Evolutionary conservation across 2,888 invertebrate genomes (phyloP).

Genomic region (Cremastinae sp.): DNA sequence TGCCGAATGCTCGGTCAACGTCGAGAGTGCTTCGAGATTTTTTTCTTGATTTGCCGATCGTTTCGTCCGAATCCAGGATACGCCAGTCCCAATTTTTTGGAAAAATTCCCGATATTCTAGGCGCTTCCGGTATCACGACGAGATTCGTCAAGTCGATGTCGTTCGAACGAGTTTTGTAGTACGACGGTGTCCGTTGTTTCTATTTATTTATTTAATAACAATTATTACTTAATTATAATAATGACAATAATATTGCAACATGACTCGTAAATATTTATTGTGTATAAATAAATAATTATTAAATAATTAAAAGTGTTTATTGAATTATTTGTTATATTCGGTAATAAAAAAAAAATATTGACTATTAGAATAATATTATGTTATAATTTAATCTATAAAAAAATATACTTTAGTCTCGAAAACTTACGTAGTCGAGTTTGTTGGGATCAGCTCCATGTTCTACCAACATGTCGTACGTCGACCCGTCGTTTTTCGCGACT

Average conservation of each 20-base stretch:
- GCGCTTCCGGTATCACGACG: slow-evolving; percentile 89
- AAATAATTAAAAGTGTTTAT: background rate
- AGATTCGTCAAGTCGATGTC: slow-evolving; percentile 89
- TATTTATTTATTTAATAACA: slow-evolving; percentile 79
- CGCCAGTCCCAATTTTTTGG: slow-evolving; percentile 88
- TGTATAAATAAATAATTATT: too few relatives aligned
- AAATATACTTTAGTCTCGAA: too few relatives aligned
- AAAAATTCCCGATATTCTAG: slow-evolving; percentile 87
- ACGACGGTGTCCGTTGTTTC: slow-evolving; percentile 91
- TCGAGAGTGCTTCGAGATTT: slow-evolving; percentile 80
- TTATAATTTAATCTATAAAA: too few relatives aligned
- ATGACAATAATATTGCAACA: too few relatives aligned
- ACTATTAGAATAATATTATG: too few relatives aligned
- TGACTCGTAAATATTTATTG: too few relatives aligned
- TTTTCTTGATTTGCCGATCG: slow-evolving; percentile 79
- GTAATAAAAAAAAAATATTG: too few relatives aligned
- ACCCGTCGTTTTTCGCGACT: slow-evolving; percentile 88
- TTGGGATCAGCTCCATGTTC: slow-evolving; percentile 92
- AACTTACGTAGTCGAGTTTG: slow-evolving; percentile 89
- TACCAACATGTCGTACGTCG: slow-evolving; percentile 89
- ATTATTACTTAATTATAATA: too few relatives aligned
- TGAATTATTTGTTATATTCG: slow-evolving; percentile 5
- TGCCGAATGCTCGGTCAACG: slow-evolving; percentile 77
- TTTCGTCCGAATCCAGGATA: slow-evolving; percentile 82
- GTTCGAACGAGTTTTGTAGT: slow-evolving; percentile 88